These are phyloP conservation scores for Pterocles burchelli DNA, from an alignment of 2,113 vertebrate species.

Conservation along the genomic window DNA sequence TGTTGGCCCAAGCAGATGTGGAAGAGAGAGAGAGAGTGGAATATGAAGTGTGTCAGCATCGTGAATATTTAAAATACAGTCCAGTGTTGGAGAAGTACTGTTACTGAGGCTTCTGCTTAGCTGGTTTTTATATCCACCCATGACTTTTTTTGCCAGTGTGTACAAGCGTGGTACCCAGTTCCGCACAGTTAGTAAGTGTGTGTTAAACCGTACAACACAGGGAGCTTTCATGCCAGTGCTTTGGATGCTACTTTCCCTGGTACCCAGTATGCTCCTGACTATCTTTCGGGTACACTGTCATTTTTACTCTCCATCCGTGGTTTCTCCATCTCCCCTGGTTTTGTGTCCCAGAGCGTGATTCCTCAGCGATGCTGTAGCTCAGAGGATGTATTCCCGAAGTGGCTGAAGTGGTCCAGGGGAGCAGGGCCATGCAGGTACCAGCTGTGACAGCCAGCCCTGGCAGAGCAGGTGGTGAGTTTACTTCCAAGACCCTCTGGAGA, in stretches of 20 bases:
- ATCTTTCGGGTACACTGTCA: rapidly evolving
- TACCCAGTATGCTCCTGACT: not conserved
- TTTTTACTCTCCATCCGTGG: not conserved
- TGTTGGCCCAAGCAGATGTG: slow-evolving; percentile 19
- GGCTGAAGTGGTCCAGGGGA: not conserved
- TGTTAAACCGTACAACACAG: rapidly evolving
- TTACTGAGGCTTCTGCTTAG: not conserved
- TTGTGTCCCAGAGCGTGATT: not conserved
- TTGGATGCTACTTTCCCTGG: not conserved
- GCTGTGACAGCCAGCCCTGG: not conserved
- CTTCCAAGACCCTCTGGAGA: not conserved
- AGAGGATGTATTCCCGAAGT: not conserved
- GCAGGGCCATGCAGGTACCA: not conserved
- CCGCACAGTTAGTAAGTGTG: not conserved
- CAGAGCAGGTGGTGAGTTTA: not conserved
- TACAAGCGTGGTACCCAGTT: not conserved
- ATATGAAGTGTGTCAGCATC: not conserved
- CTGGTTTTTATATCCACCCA: not conserved
- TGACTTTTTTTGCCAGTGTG: not conserved
- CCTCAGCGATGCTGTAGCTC: not conserved
- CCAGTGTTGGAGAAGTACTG: not conserved
- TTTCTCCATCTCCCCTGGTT: not conserved
- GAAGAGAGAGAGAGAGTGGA: not conserved
- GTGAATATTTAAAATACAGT: slow-evolving; percentile 7
- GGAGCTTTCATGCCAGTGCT: not conserved